Percentiles rank a stretch among this genome's conserved stretches.
These are phyloP conservation scores for Noctua comes DNA, from an alignment of 2,888 invertebrate genomes.

Conservation along the genomic window DNA sequence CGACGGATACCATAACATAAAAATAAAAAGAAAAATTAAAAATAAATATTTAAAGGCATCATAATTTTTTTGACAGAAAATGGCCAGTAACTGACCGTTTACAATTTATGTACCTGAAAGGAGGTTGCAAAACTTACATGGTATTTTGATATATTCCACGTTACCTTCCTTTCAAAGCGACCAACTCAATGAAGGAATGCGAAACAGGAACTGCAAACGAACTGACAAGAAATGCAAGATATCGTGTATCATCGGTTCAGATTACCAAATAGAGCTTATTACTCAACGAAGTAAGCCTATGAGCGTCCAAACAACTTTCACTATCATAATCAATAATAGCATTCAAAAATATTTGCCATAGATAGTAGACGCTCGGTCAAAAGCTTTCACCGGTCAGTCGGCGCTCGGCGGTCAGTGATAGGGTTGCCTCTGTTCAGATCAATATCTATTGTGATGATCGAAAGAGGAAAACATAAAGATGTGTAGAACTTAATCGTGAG, in stretches of 20 bases:
- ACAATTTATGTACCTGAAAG: not conserved
- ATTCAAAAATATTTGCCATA: constrained; percentile 69
- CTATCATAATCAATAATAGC: constrained; percentile 62
- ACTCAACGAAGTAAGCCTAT: constrained; percentile 62
- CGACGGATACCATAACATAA: not conserved
- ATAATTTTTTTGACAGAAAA: not conserved
- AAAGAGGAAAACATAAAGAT: constrained; percentile 21
- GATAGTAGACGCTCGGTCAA: constrained; percentile 57
- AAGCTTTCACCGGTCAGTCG: constrained; percentile 63
- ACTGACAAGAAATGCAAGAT: constrained; percentile 43
- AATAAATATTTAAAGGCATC: constrained; percentile 15
- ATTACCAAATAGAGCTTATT: constrained; percentile 60
- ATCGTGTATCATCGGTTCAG: constrained; percentile 55
- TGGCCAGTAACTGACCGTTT: not conserved
- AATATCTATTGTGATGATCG: constrained; percentile 7
- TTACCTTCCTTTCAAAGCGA: not conserved
- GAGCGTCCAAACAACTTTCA: constrained; percentile 61
- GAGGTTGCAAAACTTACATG: constrained; percentile 3
- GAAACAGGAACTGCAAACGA: constrained; percentile 51
- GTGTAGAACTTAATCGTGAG: constrained; percentile 4
- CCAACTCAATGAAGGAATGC: constrained; percentile 3
- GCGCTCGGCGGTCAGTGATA: constrained; percentile 28
- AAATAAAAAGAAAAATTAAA: constrained; percentile 3
- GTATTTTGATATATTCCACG: not conserved
- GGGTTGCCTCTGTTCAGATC: constrained; percentile 36